These are phyloP conservation scores for Yponomeuta evonymella DNA, from an alignment of 2,888 invertebrate species.

Conservation along the genomic window DNA sequence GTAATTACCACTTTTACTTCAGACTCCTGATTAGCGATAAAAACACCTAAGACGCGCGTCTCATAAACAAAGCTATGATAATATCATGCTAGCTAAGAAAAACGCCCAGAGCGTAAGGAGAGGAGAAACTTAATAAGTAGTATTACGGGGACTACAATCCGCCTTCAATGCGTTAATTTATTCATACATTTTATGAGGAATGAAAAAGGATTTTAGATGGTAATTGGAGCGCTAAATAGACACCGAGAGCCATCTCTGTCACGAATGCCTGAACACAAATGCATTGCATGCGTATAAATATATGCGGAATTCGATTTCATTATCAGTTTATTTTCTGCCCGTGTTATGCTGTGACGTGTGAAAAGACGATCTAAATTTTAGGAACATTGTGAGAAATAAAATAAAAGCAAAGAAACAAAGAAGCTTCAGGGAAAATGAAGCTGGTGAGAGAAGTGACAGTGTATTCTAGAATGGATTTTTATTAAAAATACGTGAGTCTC, in stretches of 20 bases:
- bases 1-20: constrained; percentile 23
- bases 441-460: constrained; percentile 53
- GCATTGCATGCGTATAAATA: constrained; percentile 70
- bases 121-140: constrained; percentile 51
- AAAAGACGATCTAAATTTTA: constrained; percentile 7
- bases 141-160: background rate
- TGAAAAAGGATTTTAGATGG: background rate
- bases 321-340: constrained; percentile 64
- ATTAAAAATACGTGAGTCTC: constrained; percentile 33
- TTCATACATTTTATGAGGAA: background rate
- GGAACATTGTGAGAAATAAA: constrained; percentile 34
- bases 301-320: constrained; percentile 75
- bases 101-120: constrained; percentile 26
- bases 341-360: constrained; percentile 60
- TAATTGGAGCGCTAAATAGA: background rate
- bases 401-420: constrained; percentile 22
- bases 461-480: constrained; percentile 30
- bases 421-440: constrained; percentile 66
- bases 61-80: constrained; percentile 7
- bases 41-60: background rate
- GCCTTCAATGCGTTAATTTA: background rate
- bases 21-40: constrained; percentile 5
- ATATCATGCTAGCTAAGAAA: constrained; percentile 20
- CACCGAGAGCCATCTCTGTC: constrained; percentile 53
- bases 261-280: constrained; percentile 66